phyloP scores from a whole-genome alignment of 2,113 vertebrate species.

The Cryptotis parvus region DNA sequence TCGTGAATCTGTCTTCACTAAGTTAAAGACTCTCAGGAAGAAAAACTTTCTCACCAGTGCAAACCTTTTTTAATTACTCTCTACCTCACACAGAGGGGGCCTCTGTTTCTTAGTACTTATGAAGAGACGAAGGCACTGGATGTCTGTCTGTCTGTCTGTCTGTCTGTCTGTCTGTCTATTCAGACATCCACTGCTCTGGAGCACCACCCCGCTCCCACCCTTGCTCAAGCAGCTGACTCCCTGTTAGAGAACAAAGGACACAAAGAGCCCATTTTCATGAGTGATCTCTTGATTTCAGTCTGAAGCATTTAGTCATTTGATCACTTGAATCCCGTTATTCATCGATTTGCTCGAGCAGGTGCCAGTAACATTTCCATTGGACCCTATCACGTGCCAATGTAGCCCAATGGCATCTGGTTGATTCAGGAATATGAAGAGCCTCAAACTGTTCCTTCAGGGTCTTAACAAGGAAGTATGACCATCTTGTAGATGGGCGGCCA shows the following conservation, averaged over 20 bases:
- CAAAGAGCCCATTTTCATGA: constrained; percentile 59
- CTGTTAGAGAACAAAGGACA: neutral
- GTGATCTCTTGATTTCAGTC: constrained; percentile 57
- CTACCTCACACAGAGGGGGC: neutral
- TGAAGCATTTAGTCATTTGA: no score
- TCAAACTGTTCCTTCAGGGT: no score
- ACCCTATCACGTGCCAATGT: no score
- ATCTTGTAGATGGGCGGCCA: no score
- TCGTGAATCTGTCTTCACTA: constrained; percentile 47
- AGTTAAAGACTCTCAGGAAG: constrained; percentile 54
- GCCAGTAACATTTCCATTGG: no score
- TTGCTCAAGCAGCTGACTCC: constrained; percentile 66
- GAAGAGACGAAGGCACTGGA: constrained; percentile 1
- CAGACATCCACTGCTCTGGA: constrained; percentile 40
- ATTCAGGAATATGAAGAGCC: no score
- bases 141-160: no score
- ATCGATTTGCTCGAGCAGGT: no score
- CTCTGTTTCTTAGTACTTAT: constrained; percentile 45
- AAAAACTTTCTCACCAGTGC: constrained; percentile 44
- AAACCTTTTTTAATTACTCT: constrained; percentile 44
- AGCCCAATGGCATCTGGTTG: no score
- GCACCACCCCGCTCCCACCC: neutral
- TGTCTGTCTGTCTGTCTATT: no score
- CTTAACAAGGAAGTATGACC: no score
- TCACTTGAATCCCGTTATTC: no score